These are phyloP conservation scores for Myoxocephalus aenaeus DNA, from an alignment of 2,797 vertebrate genomes.

Conservation along the genomic window DNA sequence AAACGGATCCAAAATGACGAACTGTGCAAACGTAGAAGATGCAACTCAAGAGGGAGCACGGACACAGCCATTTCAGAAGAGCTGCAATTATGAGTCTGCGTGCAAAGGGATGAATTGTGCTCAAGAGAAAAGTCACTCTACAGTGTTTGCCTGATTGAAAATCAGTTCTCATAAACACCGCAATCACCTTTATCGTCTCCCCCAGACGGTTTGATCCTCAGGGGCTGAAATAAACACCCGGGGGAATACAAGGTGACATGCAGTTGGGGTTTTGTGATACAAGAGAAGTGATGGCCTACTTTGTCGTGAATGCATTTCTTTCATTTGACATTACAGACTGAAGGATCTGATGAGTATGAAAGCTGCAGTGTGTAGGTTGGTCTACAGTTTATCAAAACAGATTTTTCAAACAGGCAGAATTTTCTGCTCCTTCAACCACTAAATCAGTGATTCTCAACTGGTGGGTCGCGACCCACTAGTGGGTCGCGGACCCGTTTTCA, in stretches of 20 bases:
- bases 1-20: constrained; percentile 50
- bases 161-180: constrained; percentile 76
- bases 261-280: constrained; percentile 56
- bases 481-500: too few species aligned
- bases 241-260: constrained; percentile 55
- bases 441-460: too few species aligned
- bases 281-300: constrained; percentile 43
- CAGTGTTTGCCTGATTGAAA: constrained; percentile 74
- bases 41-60: constrained; percentile 51
- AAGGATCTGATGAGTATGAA: constrained; percentile 53
- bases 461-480: too few species aligned
- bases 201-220: constrained; percentile 66
- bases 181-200: constrained; percentile 77
- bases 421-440: constrained; percentile 34
- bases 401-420: constrained; percentile 27
- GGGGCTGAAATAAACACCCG: constrained; percentile 63
- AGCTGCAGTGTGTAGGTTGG: constrained; percentile 34
- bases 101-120: constrained; percentile 70
- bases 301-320: constrained; percentile 59
- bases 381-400: constrained; percentile 33
- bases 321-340: constrained; percentile 54
- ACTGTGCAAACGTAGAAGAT: constrained; percentile 10
- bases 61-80: constrained; percentile 67
- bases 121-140: constrained; percentile 71
- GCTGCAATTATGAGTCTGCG: constrained; percentile 77